These are phyloP conservation scores for Xestobium rufovillosum DNA, from an alignment of 2,888 invertebrate species.

Conservation along the genomic window DNA sequence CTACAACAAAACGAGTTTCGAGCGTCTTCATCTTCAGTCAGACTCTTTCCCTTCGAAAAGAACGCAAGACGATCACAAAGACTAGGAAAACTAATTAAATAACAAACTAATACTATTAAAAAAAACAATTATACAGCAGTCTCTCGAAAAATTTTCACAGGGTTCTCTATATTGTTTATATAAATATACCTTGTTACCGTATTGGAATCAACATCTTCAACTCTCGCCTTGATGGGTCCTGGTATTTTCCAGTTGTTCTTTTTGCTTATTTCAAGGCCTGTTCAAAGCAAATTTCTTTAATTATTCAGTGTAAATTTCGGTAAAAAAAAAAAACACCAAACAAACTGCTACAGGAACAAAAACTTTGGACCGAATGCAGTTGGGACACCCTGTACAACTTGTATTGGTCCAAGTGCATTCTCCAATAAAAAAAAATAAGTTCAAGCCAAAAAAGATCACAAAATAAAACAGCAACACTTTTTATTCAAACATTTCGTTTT, in stretches of 20 bases:
- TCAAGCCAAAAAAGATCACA: conserved; percentile 18
- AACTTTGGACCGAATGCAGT: no score
- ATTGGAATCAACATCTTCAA: conserved; percentile 32
- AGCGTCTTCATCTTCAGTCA: no score
- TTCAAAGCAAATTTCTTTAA: conserved; percentile 18
- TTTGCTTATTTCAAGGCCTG: conserved; percentile 31
- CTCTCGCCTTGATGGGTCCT: conserved; percentile 32
- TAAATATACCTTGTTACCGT: conserved; percentile 39
- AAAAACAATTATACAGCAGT: conserved; percentile 37
- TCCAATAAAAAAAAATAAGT: conserved; percentile 17
- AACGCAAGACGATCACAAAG: no score
- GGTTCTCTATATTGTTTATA: conserved; percentile 40
- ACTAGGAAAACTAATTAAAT: no score
- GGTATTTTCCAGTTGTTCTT: conserved; percentile 29
- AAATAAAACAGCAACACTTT: no score
- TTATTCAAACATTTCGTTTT: no score
- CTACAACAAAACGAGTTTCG: no score
- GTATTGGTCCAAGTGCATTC: no score
- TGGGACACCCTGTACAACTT: no score
- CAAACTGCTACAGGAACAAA: no score
- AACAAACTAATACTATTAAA: background rate
- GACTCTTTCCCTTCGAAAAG: no score
- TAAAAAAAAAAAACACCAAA: conserved; percentile 9
- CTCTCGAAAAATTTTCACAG: conserved; percentile 42
- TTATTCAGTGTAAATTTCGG: conserved; percentile 8